Evolutionary conservation across 1,140 invertebrate species (phyloP).

Genomic region (Atta cephalotes): DNA sequence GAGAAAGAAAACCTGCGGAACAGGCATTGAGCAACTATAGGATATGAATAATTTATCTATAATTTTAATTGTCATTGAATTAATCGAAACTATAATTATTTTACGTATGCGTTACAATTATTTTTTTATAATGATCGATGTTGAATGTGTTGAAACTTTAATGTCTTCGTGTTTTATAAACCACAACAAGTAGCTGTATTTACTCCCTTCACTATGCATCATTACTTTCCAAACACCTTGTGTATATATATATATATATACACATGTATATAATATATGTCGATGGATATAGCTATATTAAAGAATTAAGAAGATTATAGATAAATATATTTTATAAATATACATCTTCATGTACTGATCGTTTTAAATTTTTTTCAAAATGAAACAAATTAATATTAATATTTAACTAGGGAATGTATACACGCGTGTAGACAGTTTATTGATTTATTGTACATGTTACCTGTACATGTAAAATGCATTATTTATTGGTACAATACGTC

Average conservation of each 20-base stretch:
- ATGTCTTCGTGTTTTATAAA: not conserved
- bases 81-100: not conserved
- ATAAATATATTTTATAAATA: constrained; percentile 2
- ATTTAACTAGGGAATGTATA: no score
- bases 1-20: not conserved
- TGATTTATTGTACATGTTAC: no score
- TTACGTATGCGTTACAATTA: not conserved
- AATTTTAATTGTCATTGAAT: not conserved
- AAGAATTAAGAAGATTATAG: not conserved
- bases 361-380: not conserved
- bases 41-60: not conserved
- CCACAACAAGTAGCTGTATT: not conserved
- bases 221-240: no score
- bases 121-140: not conserved
- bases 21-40: not conserved
- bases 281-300: not conserved
- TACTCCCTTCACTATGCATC: not conserved
- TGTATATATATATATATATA: no score
- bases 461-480: not conserved
- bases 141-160: not conserved
- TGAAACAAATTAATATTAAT: no score
- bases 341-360: no score
- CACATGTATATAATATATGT: no score
- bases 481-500: not conserved
- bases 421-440: no score